phyloP scores from a whole-genome alignment of 1,140 invertebrate genomes.

The Magallana ariakensis region DNA sequence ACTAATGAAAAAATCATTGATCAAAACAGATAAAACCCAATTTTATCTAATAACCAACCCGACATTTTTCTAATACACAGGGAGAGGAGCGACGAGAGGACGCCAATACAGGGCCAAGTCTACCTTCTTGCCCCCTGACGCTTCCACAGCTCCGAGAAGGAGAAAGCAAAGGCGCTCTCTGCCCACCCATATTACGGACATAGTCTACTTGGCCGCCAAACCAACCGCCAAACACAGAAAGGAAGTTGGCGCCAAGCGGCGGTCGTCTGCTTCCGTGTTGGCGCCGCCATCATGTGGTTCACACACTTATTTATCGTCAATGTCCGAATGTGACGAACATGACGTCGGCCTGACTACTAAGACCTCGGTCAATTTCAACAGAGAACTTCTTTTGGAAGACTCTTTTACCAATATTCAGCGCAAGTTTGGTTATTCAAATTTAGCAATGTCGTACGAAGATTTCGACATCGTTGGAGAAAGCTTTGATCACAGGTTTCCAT shows the following conservation, averaged over 20 bases:
- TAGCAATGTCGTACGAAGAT: constrained; percentile 7
- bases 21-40: not conserved
- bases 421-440: constrained; percentile 10
- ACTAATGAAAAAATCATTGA: not conserved
- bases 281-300: not conserved
- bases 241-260: not conserved
- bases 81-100: not conserved
- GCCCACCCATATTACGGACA: not conserved
- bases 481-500: constrained; percentile 75
- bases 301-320: not conserved
- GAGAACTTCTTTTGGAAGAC: not conserved
- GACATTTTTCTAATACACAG: not conserved
- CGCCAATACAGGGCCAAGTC: not conserved
- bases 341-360: not conserved
- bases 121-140: not conserved
- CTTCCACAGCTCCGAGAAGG: not conserved
- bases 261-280: not conserved
- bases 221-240: not conserved
- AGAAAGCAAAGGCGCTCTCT: not conserved
- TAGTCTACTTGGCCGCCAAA: not conserved
- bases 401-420: not conserved
- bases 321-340: constrained; percentile 11
- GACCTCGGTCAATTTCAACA: not conserved
- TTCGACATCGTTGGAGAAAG: constrained; percentile 76
- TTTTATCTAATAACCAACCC: not conserved